Percentiles rank a stretch among this genome's conserved stretches.
Conservation (phyloP, 2,797 vertebrate species). For the Arrhamphus sclerolepis region DNA sequence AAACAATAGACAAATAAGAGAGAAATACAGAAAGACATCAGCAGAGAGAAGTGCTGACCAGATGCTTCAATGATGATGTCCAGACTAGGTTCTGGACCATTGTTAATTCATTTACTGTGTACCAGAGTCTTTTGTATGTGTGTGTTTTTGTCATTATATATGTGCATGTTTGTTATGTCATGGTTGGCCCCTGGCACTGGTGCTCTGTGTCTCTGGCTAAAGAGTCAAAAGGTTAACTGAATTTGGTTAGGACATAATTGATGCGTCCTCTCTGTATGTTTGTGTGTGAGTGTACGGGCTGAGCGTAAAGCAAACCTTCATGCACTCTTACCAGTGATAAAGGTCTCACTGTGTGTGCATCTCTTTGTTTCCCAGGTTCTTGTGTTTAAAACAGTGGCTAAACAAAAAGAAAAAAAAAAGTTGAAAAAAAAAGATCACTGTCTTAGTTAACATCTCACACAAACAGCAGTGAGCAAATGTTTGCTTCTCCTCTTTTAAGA, state of each 20-base stretch:
- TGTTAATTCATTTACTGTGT: slow-evolving; percentile 68
- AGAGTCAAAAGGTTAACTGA: slow-evolving; percentile 69
- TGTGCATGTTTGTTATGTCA: slow-evolving; percentile 48
- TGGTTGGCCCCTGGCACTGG: slow-evolving; percentile 48
- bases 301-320: slow-evolving; percentile 18
- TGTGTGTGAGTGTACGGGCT: slow-evolving; percentile 32
- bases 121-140: slow-evolving; percentile 53
- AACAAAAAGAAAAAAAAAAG: too few species aligned
- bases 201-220: slow-evolving; percentile 53
- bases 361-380: slow-evolving; percentile 15
- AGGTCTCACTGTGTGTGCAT: slow-evolving; percentile 16
- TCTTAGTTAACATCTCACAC: too few species aligned
- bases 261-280: slow-evolving; percentile 46
- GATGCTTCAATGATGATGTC: slow-evolving; percentile 69
- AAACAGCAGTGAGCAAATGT: too few species aligned
- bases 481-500: too few species aligned
- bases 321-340: slow-evolving; percentile 27
- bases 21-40: slow-evolving; percentile 35
- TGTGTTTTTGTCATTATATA: slow-evolving; percentile 27
- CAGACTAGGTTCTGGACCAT: slow-evolving; percentile 68
- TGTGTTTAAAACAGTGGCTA: background rate
- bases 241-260: slow-evolving; percentile 64
- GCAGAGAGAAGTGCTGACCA: slow-evolving; percentile 56
- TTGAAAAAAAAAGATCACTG: too few species aligned
- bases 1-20: slow-evolving; percentile 50